phyloP scores from a whole-genome alignment of 2,113 vertebrate species.

The Pampusana beccarii region DNA sequence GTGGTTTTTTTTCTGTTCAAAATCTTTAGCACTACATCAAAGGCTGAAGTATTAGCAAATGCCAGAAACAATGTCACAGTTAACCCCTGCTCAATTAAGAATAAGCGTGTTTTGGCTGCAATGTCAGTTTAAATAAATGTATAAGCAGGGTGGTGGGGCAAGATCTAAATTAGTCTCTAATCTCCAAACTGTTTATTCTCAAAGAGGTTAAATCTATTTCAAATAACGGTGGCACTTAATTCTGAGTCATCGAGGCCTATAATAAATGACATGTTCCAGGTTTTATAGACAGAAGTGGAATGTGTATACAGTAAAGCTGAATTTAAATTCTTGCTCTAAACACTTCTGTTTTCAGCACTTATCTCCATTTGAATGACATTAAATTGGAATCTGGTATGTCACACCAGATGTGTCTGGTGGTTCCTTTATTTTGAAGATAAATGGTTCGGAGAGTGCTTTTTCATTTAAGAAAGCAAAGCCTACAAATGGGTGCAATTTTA shows the following conservation, averaged over 20 bases:
- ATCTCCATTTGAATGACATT: constrained; percentile 15
- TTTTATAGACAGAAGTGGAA: neutral
- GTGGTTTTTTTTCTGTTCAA: neutral
- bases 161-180: neutral
- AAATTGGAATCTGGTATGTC: neutral
- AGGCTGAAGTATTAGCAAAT: neutral
- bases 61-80: neutral
- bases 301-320: constrained; percentile 2
- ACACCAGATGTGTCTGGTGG: neutral
- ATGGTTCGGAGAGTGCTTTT: neutral
- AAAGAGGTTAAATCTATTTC: neutral
- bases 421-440: neutral
- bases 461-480: neutral
- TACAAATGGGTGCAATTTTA: neutral
- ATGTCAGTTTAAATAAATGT: neutral
- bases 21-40: neutral
- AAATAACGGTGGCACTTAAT: neutral
- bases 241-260: neutral
- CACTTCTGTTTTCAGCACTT: neutral
- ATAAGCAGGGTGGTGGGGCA: neutral
- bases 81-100: neutral
- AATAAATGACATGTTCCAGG: neutral
- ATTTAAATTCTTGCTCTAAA: constrained; percentile 4
- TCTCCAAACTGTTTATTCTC: neutral
- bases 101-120: neutral